A percentile compares a stretch with the other conserved stretches of the same genome.
Evolutionary conservation across 2,113 vertebrate species (phyloP).

Genomic region (Zapornia atra): DNA sequence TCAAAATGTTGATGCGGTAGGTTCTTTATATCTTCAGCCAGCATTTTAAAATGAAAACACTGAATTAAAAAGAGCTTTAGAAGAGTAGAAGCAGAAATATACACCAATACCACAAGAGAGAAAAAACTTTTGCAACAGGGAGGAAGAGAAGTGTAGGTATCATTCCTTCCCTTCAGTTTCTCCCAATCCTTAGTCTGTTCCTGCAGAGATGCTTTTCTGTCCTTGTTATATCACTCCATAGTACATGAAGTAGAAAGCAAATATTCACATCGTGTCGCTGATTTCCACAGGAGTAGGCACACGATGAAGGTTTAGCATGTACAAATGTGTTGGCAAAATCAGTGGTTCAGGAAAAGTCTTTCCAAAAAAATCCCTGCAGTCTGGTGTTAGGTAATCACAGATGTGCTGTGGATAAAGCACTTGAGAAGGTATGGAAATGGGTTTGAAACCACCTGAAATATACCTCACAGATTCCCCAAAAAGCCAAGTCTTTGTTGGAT

Average conservation of each 20-base stretch:
- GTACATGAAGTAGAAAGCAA: neutral
- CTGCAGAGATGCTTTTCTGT: neutral
- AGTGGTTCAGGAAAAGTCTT: neutral
- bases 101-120: neutral
- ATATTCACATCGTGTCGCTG: neutral
- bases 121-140: neutral
- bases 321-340: neutral
- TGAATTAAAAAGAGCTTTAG: slow-evolving; percentile 14
- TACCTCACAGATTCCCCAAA: neutral
- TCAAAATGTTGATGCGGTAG: neutral
- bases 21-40: neutral
- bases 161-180: neutral
- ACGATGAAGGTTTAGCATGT: neutral
- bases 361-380: neutral
- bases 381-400: neutral
- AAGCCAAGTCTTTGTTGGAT: neutral
- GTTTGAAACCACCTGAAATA: neutral
- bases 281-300: neutral
- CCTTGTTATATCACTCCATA: neutral
- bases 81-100: neutral
- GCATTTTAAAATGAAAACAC: slow-evolving; percentile 2
- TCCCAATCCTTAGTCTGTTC: neutral
- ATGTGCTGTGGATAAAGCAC: neutral
- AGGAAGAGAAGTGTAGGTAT: neutral
- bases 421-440: neutral